Conservation (phyloP, 37 sponge, comb jelly and placozoan genomes). For the Tethya wilhelma region DNA sequence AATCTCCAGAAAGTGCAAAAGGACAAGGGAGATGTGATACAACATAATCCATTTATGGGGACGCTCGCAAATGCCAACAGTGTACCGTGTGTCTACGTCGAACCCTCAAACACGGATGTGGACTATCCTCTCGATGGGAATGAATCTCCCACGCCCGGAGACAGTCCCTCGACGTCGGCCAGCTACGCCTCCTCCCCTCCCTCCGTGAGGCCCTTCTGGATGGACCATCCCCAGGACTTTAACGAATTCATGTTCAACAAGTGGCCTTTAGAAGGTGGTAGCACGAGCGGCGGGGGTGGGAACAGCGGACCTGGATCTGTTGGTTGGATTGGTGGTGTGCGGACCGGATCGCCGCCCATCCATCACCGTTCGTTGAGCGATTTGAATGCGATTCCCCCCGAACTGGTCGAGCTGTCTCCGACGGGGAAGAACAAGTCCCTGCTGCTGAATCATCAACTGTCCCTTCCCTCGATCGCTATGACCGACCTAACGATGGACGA, state of each 20-base stretch:
- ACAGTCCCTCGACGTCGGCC: slow-evolving; percentile 82
- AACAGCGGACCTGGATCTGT: not conserved
- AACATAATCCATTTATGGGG: slow-evolving; percentile 87
- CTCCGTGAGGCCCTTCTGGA: slow-evolving; percentile 57
- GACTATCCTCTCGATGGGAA: not conserved
- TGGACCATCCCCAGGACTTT: slow-evolving; percentile 45
- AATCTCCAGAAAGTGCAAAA: slow-evolving; percentile 67
- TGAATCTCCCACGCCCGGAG: slow-evolving; percentile 39
- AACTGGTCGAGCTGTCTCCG: not conserved
- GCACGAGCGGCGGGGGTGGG: not conserved
- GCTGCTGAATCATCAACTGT: slow-evolving; percentile 71
- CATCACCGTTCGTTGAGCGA: slow-evolving; percentile 82
- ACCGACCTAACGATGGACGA: slow-evolving; percentile 59
- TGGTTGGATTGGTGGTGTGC: not conserved
- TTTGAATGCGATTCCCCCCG: slow-evolving; percentile 31
- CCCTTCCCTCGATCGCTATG: slow-evolving; percentile 74
- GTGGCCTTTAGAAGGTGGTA: slow-evolving; percentile 52
- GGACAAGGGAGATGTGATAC: slow-evolving; percentile 56
- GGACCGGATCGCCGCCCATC: slow-evolving; percentile 45
- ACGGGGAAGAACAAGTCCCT: slow-evolving; percentile 10
- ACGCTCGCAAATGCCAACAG: slow-evolving; percentile 77
- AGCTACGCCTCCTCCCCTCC: slow-evolving; percentile 82
- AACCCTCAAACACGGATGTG: slow-evolving; percentile 31
- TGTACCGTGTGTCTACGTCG: slow-evolving; percentile 84
- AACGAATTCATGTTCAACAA: slow-evolving; percentile 62